These are phyloP conservation scores for Lydus trimaculatus DNA, from an alignment of 2,888 invertebrate genomes.

Conservation along the genomic window DNA sequence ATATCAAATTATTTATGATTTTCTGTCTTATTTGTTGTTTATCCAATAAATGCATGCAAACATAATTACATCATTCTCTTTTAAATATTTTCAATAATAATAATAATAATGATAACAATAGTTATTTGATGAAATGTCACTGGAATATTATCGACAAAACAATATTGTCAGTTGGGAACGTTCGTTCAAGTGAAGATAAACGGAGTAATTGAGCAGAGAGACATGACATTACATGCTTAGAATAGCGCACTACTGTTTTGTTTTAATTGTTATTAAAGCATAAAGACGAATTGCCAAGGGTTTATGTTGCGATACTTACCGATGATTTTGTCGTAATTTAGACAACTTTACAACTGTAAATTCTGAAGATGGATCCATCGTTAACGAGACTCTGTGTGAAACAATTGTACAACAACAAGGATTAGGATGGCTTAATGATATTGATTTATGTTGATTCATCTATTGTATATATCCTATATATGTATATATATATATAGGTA, in stretches of 20 bases:
- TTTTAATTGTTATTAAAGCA: constrained; percentile 24
- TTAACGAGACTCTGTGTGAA: constrained; percentile 17
- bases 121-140: neutral
- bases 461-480: neutral
- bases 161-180: constrained; percentile 15
- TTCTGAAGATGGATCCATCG: constrained; percentile 13
- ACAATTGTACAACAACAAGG: neutral
- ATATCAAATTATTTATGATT: constrained; percentile 48
- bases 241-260: constrained; percentile 10
- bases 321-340: constrained; percentile 24
- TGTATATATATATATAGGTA: neutral
- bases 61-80: constrained; percentile 11
- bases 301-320: constrained; percentile 24
- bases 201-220: constrained; percentile 20
- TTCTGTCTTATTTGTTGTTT: constrained; percentile 44
- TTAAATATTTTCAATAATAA: neutral
- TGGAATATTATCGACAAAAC: neutral
- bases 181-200: constrained; percentile 23
- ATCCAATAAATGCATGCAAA: constrained; percentile 36
- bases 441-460: neutral
- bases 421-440: neutral
- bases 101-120: neutral
- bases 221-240: constrained; percentile 13
- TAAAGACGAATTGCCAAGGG: constrained; percentile 29
- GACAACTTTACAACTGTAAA: constrained; percentile 19